phyloP scores from a whole-genome alignment of 2,113 vertebrate species.

The Mesoclemmys tuberculata region DNA sequence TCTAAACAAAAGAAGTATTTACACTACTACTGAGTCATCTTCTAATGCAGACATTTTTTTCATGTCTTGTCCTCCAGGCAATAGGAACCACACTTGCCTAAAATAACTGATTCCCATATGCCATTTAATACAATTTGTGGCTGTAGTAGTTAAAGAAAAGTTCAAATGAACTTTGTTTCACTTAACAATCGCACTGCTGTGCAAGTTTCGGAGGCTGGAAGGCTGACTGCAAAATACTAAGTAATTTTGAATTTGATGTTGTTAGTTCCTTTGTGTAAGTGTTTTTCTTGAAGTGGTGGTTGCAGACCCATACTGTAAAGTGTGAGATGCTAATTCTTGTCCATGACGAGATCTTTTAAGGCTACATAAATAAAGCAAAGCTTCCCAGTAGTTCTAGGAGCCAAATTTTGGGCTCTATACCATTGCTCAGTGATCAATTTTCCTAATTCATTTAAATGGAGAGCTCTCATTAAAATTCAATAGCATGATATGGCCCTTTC shows the following conservation, averaged over 20 bases:
- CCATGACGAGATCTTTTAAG: fast-evolving
- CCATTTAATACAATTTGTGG: background rate
- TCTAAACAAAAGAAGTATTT: background rate
- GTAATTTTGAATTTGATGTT: background rate
- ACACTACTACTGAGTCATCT: background rate
- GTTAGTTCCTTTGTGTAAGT: background rate
- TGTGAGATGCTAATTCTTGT: fast-evolving
- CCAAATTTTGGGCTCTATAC: background rate
- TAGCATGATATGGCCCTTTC: background rate
- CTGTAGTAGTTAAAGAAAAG: background rate
- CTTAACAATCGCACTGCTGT: background rate
- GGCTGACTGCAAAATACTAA: background rate
- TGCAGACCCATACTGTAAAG: fast-evolving
- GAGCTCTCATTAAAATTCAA: background rate
- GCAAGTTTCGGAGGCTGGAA: background rate
- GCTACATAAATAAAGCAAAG: background rate
- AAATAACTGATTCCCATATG: background rate
- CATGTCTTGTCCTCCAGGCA: background rate
- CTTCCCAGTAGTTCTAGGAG: background rate
- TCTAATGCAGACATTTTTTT: background rate
- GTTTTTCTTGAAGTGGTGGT: fast-evolving
- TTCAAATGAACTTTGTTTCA: background rate
- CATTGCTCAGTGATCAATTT: background rate
- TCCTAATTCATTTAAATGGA: background rate
- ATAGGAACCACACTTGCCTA: background rate